Percentiles rank a stretch among this genome's conserved stretches.
These are phyloP conservation scores for Teleopsis dalmanni DNA, from an alignment of 1,140 invertebrate genomes.

Conservation along the genomic window DNA sequence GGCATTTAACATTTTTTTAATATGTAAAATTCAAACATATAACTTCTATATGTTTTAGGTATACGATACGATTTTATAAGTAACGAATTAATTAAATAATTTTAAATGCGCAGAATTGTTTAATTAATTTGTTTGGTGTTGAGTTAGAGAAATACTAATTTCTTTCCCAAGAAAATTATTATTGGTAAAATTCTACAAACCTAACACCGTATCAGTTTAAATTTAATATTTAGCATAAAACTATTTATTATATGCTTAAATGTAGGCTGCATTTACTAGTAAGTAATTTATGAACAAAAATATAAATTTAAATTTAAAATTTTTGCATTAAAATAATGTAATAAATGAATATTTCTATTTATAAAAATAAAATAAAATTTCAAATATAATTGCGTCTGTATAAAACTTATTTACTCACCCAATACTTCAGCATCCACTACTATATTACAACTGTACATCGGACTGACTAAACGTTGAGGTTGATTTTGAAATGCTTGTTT, in stretches of 20 bases:
- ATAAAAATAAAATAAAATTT: slow-evolving; percentile 23
- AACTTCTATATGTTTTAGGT: too few relatives aligned
- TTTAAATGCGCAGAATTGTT: too few relatives aligned
- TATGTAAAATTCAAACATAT: neutral
- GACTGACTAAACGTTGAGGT: slow-evolving; percentile 84
- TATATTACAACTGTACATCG: slow-evolving; percentile 95
- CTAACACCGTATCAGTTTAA: neutral
- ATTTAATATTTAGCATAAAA: neutral
- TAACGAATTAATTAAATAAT: slow-evolving; percentile 44
- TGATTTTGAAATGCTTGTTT: slow-evolving; percentile 81
- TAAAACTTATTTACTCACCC: slow-evolving; percentile 58
- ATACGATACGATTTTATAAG: slow-evolving; percentile 11
- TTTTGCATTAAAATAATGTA: slow-evolving; percentile 11
- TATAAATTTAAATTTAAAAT: neutral
- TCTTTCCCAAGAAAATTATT: too few relatives aligned
- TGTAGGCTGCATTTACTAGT: slow-evolving; percentile 43
- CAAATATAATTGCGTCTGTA: slow-evolving; percentile 2
- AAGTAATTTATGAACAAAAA: slow-evolving; percentile 22
- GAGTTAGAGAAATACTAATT: too few relatives aligned
- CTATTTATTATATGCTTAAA: slow-evolving; percentile 22
- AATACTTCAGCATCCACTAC: slow-evolving; percentile 87
- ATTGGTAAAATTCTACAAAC: too few relatives aligned
- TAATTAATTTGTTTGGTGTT: slow-evolving; percentile 45
- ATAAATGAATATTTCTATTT: slow-evolving; percentile 28
- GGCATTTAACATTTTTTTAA: slow-evolving; percentile 6